Evolutionary conservation across 2,113 vertebrate genomes (phyloP), one percentile per base, ranked within the genome.

Genomic region (Carassius auratus): DNA sequence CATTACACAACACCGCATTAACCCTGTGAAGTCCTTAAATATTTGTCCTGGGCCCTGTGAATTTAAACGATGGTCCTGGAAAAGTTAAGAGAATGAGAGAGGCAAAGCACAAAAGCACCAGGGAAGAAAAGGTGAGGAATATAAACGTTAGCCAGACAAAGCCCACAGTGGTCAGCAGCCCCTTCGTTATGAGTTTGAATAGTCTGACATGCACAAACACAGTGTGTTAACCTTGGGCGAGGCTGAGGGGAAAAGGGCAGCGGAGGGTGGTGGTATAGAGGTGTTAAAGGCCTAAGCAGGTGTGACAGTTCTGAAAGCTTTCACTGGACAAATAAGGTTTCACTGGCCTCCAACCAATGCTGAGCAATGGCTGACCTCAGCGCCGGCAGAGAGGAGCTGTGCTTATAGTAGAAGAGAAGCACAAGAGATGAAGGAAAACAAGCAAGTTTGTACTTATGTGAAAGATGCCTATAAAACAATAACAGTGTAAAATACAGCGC

Each of bases 241-340:
- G 26, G 10, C 57, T 76, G 80, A 59, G 59, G 42, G 23, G 59
- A 10, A 59, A 73, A 48, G 42, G 83, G 55, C 45, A 55, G 68
- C 36, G 15, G 62, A 48, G 81, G 78, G 12, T 62, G 50, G 42
- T 26, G 55, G 19, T 66, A 30, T 2, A 61, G 52, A 71, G 50
- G 62, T 83, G 61, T 23, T 89, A 74, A 89, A 86, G 68, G 83
- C 59, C 57, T 83, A 84, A 89, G 84, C 86, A 86, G 86, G 78
- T 90, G 61, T 90, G 89, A 86, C 88, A 89, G 86, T 81, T 75
- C 52, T 84, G 89, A 81, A 84, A 80, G 86, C 62, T 81, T 89
- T 87, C 52, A 66, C 78, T 74, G 79, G 68, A 84, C 71, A 75
- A 74, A 90, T 78, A 81, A 86, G 86, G 76, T 86, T 87, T 86